These are phyloP conservation scores for Nyctibius bracteatus DNA, from an alignment of 2,113 vertebrate genomes.

Conservation along the genomic window DNA sequence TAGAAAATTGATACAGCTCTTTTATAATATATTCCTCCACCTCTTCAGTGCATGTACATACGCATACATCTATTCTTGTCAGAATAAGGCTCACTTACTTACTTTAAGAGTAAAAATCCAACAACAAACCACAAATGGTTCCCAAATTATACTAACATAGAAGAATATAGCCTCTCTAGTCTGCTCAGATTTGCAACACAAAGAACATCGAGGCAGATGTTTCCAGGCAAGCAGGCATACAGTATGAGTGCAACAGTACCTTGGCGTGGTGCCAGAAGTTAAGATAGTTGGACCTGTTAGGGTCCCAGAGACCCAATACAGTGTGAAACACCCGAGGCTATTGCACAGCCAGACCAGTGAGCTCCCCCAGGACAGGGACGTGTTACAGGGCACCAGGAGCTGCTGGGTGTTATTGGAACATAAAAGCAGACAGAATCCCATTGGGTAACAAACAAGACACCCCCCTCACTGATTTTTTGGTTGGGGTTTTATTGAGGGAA, in stretches of 20 bases:
- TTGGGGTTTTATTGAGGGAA: background rate
- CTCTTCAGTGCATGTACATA: background rate
- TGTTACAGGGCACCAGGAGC: fast-evolving
- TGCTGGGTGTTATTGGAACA: background rate
- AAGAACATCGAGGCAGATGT: background rate
- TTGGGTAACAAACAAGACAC: background rate
- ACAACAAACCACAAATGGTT: background rate
- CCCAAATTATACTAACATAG: background rate
- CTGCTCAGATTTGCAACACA: background rate
- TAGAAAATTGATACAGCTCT: background rate
- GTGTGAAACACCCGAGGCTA: background rate
- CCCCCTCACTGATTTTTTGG: fast-evolving
- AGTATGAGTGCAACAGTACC: background rate
- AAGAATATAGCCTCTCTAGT: background rate
- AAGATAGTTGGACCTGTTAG: background rate
- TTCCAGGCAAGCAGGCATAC: background rate
- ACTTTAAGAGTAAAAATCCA: background rate
- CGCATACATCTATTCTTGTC: background rate
- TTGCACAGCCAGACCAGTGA: background rate
- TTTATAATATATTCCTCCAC: background rate
- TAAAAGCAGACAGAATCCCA: background rate
- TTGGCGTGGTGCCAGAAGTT: background rate
- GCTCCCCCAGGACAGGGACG: background rate
- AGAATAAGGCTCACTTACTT: background rate
- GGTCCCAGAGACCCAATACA: background rate